phyloP scores from a whole-genome alignment of 2,888 invertebrate species.

The Amphipoea lucens region DNA sequence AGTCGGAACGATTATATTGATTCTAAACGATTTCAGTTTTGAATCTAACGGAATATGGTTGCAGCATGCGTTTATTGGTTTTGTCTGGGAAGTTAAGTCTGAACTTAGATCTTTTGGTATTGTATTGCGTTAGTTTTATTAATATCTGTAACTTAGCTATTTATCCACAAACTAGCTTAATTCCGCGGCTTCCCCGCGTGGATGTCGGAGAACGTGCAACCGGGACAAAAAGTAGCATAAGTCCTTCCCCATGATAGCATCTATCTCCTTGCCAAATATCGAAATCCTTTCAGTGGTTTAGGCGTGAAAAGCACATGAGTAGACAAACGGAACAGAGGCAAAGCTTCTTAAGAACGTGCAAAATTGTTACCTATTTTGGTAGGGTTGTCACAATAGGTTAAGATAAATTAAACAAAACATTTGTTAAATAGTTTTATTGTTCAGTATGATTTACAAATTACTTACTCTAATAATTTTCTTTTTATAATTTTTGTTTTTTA shows the following conservation, averaged over 20 bases:
- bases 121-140: neutral
- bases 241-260: neutral
- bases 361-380: too few relatives aligned
- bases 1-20: constrained; percentile 55
- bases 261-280: too few relatives aligned
- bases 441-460: too few relatives aligned
- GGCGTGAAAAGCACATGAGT: neutral
- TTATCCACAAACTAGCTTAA: neutral
- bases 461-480: too few relatives aligned
- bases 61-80: constrained; percentile 40
- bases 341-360: too few relatives aligned
- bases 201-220: neutral
- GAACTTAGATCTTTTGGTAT: neutral
- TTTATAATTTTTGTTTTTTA: too few relatives aligned
- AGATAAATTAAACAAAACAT: too few relatives aligned
- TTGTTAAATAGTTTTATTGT: too few relatives aligned
- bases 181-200: neutral
- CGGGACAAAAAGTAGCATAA: neutral
- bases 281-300: neutral
- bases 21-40: constrained; percentile 57
- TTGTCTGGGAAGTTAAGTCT: constrained; percentile 6
- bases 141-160: neutral
- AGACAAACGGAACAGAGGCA: too few relatives aligned
- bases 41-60: constrained; percentile 43
- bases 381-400: too few relatives aligned